phyloP scores from a whole-genome alignment of 2,797 vertebrate species.

The Parotocinclus haroldoi region DNA sequence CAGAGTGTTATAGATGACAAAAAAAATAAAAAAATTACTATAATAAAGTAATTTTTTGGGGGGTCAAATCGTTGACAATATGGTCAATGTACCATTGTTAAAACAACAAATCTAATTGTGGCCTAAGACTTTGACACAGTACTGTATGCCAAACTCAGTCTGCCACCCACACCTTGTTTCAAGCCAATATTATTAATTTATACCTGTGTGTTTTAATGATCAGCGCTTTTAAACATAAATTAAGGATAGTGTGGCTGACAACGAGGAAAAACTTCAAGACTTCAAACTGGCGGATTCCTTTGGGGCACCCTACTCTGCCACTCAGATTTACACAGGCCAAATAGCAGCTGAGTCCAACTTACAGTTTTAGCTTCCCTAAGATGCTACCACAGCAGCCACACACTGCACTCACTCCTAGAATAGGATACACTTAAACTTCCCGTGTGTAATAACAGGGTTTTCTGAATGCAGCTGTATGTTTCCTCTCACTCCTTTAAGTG shows the following conservation, averaged over 20 bases:
- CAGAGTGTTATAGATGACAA: too few relatives aligned
- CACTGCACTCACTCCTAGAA: slow-evolving; percentile 27
- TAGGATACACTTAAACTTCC: slow-evolving; percentile 46
- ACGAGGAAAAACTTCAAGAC: slow-evolving; percentile 22
- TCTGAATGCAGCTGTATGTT: slow-evolving; percentile 31
- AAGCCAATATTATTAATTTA: too few relatives aligned
- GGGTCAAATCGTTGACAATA: too few relatives aligned
- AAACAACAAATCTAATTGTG: too few relatives aligned
- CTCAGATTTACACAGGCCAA: background rate
- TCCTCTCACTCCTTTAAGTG: background rate
- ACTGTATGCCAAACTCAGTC: too few relatives aligned
- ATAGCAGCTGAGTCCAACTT: slow-evolving; percentile 34
- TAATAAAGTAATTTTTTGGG: too few relatives aligned
- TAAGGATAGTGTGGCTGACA: background rate
- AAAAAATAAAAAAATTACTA: too few relatives aligned
- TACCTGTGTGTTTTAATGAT: too few relatives aligned
- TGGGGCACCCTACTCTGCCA: slow-evolving; percentile 16
- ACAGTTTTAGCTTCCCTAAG: slow-evolving; percentile 29
- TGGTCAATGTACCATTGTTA: too few relatives aligned
- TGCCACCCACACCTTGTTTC: too few relatives aligned
- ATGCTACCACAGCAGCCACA: slow-evolving; percentile 25
- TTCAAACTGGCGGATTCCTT: slow-evolving; percentile 30
- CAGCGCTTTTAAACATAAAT: too few relatives aligned
- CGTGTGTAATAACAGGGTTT: slow-evolving; percentile 52
- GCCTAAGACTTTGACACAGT: too few relatives aligned